Conservation (phyloP, 2,888 invertebrate genomes). For the Thymelicus acteon region DNA sequence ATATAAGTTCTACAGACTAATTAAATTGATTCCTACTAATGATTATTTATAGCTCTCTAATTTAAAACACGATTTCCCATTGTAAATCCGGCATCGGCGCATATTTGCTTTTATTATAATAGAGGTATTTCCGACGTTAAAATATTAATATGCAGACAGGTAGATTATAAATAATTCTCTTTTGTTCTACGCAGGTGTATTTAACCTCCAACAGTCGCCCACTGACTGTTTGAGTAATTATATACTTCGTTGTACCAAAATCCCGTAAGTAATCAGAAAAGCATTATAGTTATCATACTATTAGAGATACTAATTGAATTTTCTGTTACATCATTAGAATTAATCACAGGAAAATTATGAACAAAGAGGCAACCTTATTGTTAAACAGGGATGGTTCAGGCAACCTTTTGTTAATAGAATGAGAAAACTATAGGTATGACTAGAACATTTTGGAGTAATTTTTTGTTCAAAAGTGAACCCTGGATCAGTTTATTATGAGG, state of each 20-base stretch:
- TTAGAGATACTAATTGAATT: no score
- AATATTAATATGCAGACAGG: slow-evolving; percentile 14
- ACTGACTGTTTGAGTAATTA: slow-evolving; percentile 12
- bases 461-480: not conserved
- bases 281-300: not conserved
- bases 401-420: no score
- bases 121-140: slow-evolving; percentile 15
- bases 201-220: slow-evolving; percentile 24
- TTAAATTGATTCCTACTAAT: no score
- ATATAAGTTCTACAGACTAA: no score
- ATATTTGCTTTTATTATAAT: slow-evolving; percentile 16
- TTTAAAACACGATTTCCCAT: not conserved
- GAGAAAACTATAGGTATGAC: no score
- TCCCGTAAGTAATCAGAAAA: not conserved
- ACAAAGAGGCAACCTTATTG: no score
- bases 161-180: slow-evolving; percentile 28
- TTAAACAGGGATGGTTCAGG: no score
- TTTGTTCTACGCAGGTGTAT: slow-evolving; percentile 34
- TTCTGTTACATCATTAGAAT: no score
- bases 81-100: slow-evolving; percentile 15
- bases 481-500: not conserved
- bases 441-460: no score
- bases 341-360: no score
- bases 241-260: slow-evolving; percentile 5
- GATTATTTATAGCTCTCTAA: no score